Evolutionary conservation across 1,140 invertebrate genomes (phyloP), one percentile per base, ranked within the genome.

Genomic region (Steinernema khuongi): DNA sequence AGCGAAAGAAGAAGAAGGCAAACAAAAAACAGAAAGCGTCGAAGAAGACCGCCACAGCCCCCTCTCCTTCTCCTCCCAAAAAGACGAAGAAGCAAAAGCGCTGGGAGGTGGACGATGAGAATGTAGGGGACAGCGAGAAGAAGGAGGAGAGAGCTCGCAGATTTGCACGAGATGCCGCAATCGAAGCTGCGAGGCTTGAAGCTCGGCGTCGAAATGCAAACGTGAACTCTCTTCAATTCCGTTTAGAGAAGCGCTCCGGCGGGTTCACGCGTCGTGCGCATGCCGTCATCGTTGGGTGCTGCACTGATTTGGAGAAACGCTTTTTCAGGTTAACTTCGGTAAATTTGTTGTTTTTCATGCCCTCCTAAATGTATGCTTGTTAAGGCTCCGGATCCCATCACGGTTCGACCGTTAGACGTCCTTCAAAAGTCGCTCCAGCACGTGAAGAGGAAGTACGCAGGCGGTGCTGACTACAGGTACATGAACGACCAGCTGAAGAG

Each of bases 401-500:
- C 92, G 82, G 93, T 98, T 74, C 89, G 95, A 76, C 95, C 94
- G 81, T 89, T 92, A 80, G 89, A 90, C 85, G 90, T 97, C 66
- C 89, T 99, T 36, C 89, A 89, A 80, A 90, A 90, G 86, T 93
- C 94, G 44, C 88, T 98, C 79, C 89, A 89, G 81, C 92, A 93
- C 88, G 94, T 97, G 0, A 94, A 96, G 87, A 89, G 91, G 71
- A 90, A 91, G 78, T 98, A 95, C 94, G 89, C 91, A 68, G 87
- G 89, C 70, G 92, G 91, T 82, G 90, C 91, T 83, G 94, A 99
- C 88, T 97, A 98, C 87, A 90, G 90, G 86, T 97, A 95, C 88
- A 91, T 93, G 50, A 60, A 60, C 88, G 94, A 98, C 90, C 96
- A 98, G 87, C 88, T 99, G 31, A 99, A 99, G 88, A 96, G 94